phyloP scores from a whole-genome alignment of 1,140 invertebrate genomes.

The Coenobita brevimanus region DNA sequence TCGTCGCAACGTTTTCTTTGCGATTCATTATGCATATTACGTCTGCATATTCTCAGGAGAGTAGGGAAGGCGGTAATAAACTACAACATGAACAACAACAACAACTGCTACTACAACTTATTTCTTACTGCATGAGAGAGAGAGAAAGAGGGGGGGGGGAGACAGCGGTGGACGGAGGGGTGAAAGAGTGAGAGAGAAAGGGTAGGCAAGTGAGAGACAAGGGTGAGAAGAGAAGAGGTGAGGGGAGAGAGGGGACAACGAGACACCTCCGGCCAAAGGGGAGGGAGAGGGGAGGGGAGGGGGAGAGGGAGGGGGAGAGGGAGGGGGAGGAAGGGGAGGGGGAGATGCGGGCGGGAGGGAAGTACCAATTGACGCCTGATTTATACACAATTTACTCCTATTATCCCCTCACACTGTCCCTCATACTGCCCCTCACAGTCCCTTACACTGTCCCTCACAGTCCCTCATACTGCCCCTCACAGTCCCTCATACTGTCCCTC shows the following conservation, averaged over 20 bases:
- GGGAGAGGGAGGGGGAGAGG: not conserved
- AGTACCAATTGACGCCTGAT: no score
- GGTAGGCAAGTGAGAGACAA: not conserved
- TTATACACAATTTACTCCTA: no score
- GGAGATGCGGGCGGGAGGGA: not conserved
- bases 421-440: no score
- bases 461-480: not conserved
- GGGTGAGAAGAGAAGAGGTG: not conserved
- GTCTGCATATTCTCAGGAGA: no score
- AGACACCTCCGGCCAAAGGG: no score
- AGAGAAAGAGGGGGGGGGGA: not conserved
- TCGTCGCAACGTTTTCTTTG: no score
- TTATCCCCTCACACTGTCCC: no score
- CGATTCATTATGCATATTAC: no score
- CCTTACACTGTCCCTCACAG: not conserved
- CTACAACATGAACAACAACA: no score
- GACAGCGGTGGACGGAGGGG: not conserved
- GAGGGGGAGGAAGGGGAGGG: not conserved
- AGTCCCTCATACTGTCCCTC: not conserved
- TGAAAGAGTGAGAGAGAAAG: not conserved
- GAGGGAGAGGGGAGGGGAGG: conserved; percentile 1
- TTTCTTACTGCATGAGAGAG: not conserved
- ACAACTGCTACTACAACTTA: no score
- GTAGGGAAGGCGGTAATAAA: no score
- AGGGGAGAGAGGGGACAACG: not conserved